Evolutionary conservation across 1,140 invertebrate genomes (phyloP), one percentile per base, ranked within the genome.

Genomic region (Archivesica marissinica): DNA sequence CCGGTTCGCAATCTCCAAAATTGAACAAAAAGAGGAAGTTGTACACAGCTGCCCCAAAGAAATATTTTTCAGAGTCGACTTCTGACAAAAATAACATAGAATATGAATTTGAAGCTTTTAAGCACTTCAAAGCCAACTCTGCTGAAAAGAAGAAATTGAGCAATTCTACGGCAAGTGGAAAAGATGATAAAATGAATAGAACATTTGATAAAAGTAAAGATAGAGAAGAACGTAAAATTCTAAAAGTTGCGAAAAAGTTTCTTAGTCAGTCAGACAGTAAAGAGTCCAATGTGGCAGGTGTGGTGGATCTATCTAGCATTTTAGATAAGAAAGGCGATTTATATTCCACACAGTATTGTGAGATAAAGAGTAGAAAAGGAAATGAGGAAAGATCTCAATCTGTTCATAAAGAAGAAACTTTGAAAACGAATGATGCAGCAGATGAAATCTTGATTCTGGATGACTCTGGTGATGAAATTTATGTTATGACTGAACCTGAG

Each of bases 291-390:
- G 38, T 30, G 2, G 66, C 81, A 2, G 82, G 78, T 68, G n/a
- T n/a, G n/a, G n/a, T n/a, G n/a, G 54, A 74, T 74, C 2, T 75
- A 28, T 83, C 80, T 15, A 56, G 30, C 17, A 52, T 85, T 44
- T 39, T 85, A 52, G 72, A 85, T 68, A 61, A 77, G 23, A 23
- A 66, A 28, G 82, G 82, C 0, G 59, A 85, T 52, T n/a, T 85
- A 13, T 85, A 85, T 30, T 76, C 56, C 1, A 85, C 82, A 39
- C 82, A 85, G 50, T 52, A 25, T 41, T 66, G 72, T 68, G 61
- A 77, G 35, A 75, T 75, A 66, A 75, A 52, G 38, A 30, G 6
- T 35, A 35, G 82, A 25, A 77, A 56, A 70, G 56, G 77, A n/a
- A 66, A 52, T 33, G 56, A 17, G 28, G 2, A n/a, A 7, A 1